Evolutionary conservation across 2,113 vertebrate species (phyloP).

Genomic region (Lepidothrix coronata): DNA sequence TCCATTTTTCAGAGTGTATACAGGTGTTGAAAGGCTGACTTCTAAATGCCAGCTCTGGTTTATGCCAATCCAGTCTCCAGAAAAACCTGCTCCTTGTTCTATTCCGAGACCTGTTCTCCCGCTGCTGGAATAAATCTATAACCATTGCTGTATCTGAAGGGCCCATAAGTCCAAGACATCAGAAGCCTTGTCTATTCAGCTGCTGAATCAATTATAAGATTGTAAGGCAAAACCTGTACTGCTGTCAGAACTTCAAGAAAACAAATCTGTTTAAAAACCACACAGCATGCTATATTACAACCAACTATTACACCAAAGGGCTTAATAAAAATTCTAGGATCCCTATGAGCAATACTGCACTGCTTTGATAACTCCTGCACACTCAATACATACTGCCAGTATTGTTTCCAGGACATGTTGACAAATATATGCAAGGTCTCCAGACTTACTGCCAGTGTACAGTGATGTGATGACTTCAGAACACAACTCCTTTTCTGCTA

Average conservation of each 20-base stretch:
- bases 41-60: neutral
- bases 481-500: neutral
- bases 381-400: neutral
- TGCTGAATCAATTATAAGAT: neutral
- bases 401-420: neutral
- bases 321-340: neutral
- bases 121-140: neutral
- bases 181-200: neutral
- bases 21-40: neutral
- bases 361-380: neutral
- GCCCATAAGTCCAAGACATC: neutral
- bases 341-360: neutral
- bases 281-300: neutral
- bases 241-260: neutral
- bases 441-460: neutral
- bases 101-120: neutral
- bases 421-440: neutral
- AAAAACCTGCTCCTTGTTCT: neutral
- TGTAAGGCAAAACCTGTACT: neutral
- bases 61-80: neutral
- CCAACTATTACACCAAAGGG: neutral
- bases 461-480: neutral
- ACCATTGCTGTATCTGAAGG: neutral
- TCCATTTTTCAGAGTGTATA: neutral
- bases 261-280: neutral